A percentile compares a stretch with the other conserved stretches of the same genome.
Evolutionary conservation across 2,113 vertebrate species (phyloP).

Genomic region (Gorsachius goisagi): DNA sequence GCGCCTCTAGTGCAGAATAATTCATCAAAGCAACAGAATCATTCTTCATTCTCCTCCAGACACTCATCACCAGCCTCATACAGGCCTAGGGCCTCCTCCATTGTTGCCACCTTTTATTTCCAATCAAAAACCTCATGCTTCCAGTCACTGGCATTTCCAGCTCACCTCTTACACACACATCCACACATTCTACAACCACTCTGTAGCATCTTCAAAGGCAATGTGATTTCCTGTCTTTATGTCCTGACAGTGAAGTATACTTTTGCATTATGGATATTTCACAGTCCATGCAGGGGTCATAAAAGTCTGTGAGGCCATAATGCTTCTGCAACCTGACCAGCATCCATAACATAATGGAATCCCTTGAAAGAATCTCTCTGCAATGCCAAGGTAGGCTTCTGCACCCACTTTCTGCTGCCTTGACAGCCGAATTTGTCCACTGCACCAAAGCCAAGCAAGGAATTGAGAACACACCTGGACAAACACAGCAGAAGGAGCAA

Average conservation of each 20-base stretch:
- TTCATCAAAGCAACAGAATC: neutral
- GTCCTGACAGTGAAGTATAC: neutral
- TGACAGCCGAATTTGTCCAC: neutral
- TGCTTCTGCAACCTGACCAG: neutral
- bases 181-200: neutral
- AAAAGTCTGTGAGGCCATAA: neutral
- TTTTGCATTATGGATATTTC: neutral
- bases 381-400: neutral
- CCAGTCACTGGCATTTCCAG: neutral
- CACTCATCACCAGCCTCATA: neutral
- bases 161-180: neutral
- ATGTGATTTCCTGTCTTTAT: neutral
- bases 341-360: neutral
- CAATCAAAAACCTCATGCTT: neutral
- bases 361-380: neutral
- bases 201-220: neutral
- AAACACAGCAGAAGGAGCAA: conserved; percentile 41
- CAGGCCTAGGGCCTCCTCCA: neutral
- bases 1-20: neutral
- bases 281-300: neutral
- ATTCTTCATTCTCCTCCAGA: neutral
- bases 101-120: neutral
- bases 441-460: neutral
- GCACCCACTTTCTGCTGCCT: neutral
- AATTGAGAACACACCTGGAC: conserved; percentile 30